Evolutionary conservation across 1,140 invertebrate genomes (phyloP), one percentile per base, ranked within the genome.

Genomic region (Neodiprion virginianus): DNA sequence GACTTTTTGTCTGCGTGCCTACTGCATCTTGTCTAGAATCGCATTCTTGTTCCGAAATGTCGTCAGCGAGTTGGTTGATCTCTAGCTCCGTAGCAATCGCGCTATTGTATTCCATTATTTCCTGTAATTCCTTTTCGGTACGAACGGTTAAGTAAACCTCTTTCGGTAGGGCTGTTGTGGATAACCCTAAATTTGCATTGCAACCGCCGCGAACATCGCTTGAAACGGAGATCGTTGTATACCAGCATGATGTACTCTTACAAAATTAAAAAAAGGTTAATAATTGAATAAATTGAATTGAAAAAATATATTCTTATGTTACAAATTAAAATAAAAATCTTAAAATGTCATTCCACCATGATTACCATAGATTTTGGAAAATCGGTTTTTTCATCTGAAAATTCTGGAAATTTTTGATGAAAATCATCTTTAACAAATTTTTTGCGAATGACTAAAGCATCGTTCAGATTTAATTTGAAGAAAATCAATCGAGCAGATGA

Each of bases 211-310:
- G 79, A 85, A 83, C 74, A 82, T 75, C 48, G 80, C 76, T 68
- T 79, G 69, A 76, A 83, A 84, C 50, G 79, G 81, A 71, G 76
- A 70, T 75, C 72, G 70, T 75, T 83, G 79, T 67, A 84, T 82
- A 48, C 78, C 79, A 72, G 66, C 68, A 77, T 83, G 83, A 40
- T 76, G 79, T 70, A 78, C 73, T 40, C 28, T 40, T 40, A 40
- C 28, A 40, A 40, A 40, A 40, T 40, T 40, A 40, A 40, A 40
- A 40, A 40, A 40, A 40, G 28, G 28, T 40, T 78, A 71, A 67
- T 48, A 72, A 23, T 68, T 66, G 28, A 40, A 40, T 40, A 2
- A 40, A 40, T 40, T 40, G 28, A 40, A 40, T 40, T 40, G 28
- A 40, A 40, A 40, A 40, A 40, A 40, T 40, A 40, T 40, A 40